phyloP scores from a whole-genome alignment of 2,113 vertebrate genomes.

The Sclerurus mexicanus region DNA sequence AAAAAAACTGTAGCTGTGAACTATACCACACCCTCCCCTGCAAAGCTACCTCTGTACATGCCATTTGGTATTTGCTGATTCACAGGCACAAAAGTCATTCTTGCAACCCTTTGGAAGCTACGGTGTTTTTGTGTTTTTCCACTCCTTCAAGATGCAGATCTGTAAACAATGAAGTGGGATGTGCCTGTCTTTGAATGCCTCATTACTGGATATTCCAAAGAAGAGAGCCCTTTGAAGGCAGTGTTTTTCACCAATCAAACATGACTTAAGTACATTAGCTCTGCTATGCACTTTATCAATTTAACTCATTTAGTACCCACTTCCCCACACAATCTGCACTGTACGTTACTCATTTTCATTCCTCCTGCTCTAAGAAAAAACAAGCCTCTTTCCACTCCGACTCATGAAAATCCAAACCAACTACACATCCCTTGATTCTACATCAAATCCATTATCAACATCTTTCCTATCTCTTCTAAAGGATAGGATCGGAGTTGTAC shows the following conservation, averaged over 20 bases:
- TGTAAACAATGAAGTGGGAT: neutral
- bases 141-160: neutral
- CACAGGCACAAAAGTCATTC: neutral
- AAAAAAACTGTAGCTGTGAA: neutral
- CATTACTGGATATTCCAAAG: neutral
- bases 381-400: neutral
- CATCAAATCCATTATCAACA: neutral
- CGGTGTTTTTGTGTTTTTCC: neutral
- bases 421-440: neutral
- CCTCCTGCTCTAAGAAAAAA: neutral
- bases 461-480: neutral
- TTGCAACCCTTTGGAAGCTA: neutral
- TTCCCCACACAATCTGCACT: neutral
- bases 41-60: neutral
- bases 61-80: neutral
- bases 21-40: neutral
- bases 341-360: neutral
- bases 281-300: neutral
- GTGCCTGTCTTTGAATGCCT: neutral
- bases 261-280: neutral
- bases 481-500: neutral
- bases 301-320: neutral
- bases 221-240: neutral
- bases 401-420: neutral
- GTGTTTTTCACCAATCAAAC: rapidly evolving